phyloP scores from a whole-genome alignment of 2,888 invertebrate species.

The Ferdinandea cuprea region DNA sequence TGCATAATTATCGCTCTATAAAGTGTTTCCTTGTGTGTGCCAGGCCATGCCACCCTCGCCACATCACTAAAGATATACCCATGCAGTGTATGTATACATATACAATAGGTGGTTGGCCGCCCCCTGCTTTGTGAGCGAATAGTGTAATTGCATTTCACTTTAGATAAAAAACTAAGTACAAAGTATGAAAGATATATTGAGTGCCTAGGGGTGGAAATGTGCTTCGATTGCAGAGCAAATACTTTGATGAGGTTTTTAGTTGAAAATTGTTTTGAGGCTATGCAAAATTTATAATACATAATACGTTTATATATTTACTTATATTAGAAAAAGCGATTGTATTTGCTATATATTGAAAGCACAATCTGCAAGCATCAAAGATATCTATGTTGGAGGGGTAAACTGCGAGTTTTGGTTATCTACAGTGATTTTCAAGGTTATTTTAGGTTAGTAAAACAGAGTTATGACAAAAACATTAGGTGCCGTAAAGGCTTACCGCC shows the following conservation, averaged over 20 bases:
- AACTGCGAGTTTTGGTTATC: no score
- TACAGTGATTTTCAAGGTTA: no score
- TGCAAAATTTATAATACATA: neutral
- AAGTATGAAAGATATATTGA: conserved; percentile 20
- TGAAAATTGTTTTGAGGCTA: neutral
- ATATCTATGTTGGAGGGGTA: no score
- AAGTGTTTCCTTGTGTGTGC: conserved; percentile 28
- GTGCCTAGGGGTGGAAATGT: conserved; percentile 33
- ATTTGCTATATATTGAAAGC: neutral
- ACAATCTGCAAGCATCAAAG: no score
- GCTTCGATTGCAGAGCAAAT: conserved; percentile 44
- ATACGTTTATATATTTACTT: no score
- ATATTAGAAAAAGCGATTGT: neutral
- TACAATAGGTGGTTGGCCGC: conserved; percentile 26
- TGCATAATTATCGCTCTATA: conserved; percentile 54
- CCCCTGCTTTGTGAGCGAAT: conserved; percentile 10
- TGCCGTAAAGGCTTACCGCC: no score
- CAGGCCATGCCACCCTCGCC: neutral
- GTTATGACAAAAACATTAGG: no score
- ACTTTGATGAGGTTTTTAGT: conserved; percentile 31
- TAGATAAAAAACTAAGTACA: conserved; percentile 21
- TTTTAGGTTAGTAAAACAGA: no score
- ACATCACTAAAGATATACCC: neutral
- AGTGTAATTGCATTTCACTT: conserved; percentile 50
- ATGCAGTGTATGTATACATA: no score